Percentiles rank a stretch among this genome's conserved stretches.
These are phyloP conservation scores for Desmophyllum pertusum DNA, from an alignment of 92 coral and sea anemone species.

Conservation along the genomic window DNA sequence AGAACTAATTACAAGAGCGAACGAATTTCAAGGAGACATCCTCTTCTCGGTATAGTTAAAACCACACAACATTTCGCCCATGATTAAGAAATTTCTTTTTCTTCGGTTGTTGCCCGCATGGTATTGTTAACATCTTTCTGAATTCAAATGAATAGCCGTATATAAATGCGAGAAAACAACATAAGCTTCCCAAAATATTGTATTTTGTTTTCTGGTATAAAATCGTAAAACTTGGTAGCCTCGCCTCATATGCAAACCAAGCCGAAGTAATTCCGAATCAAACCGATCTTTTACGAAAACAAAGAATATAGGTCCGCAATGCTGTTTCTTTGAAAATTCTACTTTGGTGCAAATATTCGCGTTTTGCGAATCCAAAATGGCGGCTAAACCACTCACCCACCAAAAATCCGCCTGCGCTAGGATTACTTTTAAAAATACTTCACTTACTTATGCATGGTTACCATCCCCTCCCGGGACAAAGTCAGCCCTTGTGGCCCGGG, in stretches of 20 bases:
- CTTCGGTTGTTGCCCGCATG: background rate
- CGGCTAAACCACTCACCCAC: too few relatives aligned
- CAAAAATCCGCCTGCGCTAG: too few relatives aligned
- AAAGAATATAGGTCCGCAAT: background rate
- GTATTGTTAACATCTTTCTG: background rate
- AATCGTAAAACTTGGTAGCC: slow-evolving; percentile 31
- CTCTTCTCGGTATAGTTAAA: background rate
- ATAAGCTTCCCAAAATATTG: slow-evolving; percentile 23
- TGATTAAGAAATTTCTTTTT: background rate
- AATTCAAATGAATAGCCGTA: background rate
- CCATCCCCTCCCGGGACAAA: too few relatives aligned
- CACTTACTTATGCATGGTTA: too few relatives aligned
- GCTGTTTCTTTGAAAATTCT: background rate
- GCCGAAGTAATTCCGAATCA: slow-evolving; percentile 27
- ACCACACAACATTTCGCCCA: background rate
- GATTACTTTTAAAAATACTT: too few relatives aligned
- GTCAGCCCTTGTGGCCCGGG: too few relatives aligned
- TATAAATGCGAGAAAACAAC: background rate
- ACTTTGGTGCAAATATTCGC: too few relatives aligned
- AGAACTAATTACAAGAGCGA: background rate
- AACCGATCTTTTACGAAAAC: slow-evolving; percentile 20
- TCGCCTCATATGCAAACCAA: slow-evolving; percentile 23
- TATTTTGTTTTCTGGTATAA: slow-evolving; percentile 35
- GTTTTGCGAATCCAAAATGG: too few relatives aligned
- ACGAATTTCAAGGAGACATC: slow-evolving; percentile 12